Evolutionary conservation across 2,797 vertebrate species (phyloP).

Genomic region (Danio albolineatus): DNA sequence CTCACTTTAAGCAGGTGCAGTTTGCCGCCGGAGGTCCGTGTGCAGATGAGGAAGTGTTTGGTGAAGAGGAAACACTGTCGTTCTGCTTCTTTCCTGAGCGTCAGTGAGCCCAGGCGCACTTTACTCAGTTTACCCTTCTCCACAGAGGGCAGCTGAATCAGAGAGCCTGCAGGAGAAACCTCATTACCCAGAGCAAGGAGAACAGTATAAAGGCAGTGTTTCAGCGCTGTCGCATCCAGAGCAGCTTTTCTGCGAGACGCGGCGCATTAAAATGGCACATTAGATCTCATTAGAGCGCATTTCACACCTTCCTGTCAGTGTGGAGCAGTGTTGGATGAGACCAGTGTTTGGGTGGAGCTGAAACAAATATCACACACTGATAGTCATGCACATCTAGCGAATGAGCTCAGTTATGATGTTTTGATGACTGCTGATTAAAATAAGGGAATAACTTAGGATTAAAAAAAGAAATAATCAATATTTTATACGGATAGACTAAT

Average conservation of each 20-base stretch:
- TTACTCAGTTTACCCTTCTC: slow-evolving; percentile 96
- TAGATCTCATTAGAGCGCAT: not conserved
- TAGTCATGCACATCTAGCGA: not conserved
- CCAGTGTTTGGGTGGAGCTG: slow-evolving; percentile 1
- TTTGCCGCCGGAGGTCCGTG: slow-evolving; percentile 97
- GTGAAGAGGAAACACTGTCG: slow-evolving; percentile 98
- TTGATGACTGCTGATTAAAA: not conserved
- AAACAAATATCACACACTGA: not conserved
- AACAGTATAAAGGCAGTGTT: not conserved
- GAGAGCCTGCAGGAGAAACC: slow-evolving; percentile 82
- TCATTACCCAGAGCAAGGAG: slow-evolving; percentile 10
- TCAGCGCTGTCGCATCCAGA: not conserved
- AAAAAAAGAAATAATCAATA: too few species aligned
- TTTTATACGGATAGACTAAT: too few species aligned
- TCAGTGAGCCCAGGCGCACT: slow-evolving; percentile 94
- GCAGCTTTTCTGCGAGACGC: not conserved
- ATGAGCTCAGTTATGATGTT: not conserved
- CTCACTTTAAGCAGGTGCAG: slow-evolving; percentile 95
- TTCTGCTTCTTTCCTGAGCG: slow-evolving; percentile 98
- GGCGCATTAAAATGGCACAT: not conserved
- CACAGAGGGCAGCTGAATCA: slow-evolving; percentile 97
- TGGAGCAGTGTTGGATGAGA: not conserved
- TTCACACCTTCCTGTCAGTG: slow-evolving; percentile 24
- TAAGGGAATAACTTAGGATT: not conserved
- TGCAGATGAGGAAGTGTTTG: slow-evolving; percentile 98